Percentiles rank a stretch among this genome's conserved stretches.
phyloP scores from a whole-genome alignment of 92 coral and sea anemone genomes.

The Scolanthus callimorphus region DNA sequence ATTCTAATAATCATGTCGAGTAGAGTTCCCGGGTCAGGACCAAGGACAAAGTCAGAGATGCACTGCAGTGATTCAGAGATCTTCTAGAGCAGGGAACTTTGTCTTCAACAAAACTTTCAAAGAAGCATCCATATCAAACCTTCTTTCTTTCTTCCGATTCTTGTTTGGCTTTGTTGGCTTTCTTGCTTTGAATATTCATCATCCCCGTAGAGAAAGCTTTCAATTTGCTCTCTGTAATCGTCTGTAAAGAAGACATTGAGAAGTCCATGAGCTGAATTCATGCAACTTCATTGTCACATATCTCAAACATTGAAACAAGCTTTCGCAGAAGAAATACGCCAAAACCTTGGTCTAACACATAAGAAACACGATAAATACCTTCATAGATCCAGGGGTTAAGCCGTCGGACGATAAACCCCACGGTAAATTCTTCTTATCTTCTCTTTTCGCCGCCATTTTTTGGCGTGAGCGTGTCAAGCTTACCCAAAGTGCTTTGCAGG shows the following conservation, averaged over 20 bases:
- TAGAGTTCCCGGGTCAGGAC: no score
- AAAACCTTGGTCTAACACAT: no score
- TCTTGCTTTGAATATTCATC: slow-evolving; percentile 79
- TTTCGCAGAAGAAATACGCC: no score
- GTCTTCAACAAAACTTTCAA: no score
- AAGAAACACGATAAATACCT: no score
- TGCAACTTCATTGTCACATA: not conserved
- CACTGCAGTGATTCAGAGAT: no score
- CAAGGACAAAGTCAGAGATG: no score
- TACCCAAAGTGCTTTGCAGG: slow-evolving; percentile 25
- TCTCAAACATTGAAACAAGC: no score
- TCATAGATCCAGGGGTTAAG: slow-evolving; percentile 85
- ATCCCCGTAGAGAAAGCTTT: slow-evolving; percentile 79
- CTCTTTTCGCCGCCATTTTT: slow-evolving; percentile 64
- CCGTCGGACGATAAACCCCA: slow-evolving; percentile 93
- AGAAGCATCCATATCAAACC: slow-evolving; percentile 41
- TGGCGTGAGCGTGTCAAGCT: slow-evolving; percentile 3
- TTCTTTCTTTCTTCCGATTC: slow-evolving; percentile 84
- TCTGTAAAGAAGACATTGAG: slow-evolving; percentile 30
- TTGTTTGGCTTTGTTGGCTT: slow-evolving; percentile 82
- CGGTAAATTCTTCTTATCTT: slow-evolving; percentile 66
- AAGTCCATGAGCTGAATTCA: not conserved
- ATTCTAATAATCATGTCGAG: no score
- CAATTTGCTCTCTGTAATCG: slow-evolving; percentile 79
- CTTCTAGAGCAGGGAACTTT: no score